A percentile compares a stretch with the other conserved stretches of the same genome.
These are phyloP conservation scores for Cisticola juncidis DNA, from an alignment of 2,113 vertebrate genomes.

Conservation along the genomic window DNA sequence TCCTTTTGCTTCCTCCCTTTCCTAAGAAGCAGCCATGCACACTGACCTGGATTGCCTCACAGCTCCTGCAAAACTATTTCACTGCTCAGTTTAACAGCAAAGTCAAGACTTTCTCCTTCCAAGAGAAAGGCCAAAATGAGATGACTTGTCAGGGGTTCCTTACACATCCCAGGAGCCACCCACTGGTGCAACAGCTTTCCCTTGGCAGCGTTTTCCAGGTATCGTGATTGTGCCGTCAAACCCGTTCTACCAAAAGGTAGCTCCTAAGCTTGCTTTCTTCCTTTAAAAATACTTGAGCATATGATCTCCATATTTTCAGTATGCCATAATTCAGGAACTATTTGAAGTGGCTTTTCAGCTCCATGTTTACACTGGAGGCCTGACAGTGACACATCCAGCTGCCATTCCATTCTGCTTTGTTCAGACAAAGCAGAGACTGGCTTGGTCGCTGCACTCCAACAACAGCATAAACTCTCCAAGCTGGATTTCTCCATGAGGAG, in stretches of 20 bases:
- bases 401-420: neutral
- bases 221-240: neutral
- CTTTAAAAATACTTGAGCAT: neutral
- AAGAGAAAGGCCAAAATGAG: neutral
- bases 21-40: rapidly evolving
- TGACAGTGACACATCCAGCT: neutral
- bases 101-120: neutral
- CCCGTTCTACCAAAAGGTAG: rapidly evolving
- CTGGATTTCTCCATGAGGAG: neutral
- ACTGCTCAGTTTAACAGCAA: neutral
- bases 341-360: neutral
- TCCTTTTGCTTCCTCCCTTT: neutral
- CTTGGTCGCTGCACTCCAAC: neutral
- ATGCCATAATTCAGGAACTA: neutral
- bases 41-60: neutral
- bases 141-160: neutral
- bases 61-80: neutral
- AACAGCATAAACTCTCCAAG: neutral
- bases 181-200: neutral
- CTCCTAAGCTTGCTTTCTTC: neutral
- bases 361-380: neutral
- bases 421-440: neutral
- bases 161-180: neutral
- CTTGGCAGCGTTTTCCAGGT: neutral
- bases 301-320: neutral